Evolutionary conservation across 1,140 invertebrate species (phyloP).

Genomic region (Diuraphis noxia): DNA sequence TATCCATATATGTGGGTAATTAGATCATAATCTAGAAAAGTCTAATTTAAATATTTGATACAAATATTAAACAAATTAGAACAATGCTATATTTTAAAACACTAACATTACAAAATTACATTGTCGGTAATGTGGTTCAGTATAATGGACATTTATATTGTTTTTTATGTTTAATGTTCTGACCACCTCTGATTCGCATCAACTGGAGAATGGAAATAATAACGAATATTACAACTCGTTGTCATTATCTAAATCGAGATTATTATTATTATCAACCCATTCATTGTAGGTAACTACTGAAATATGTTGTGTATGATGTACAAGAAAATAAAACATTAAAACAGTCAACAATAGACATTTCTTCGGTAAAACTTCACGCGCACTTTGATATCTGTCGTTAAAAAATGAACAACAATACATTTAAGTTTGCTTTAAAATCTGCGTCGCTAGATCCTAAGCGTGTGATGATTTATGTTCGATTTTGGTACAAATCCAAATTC

Average conservation of each 20-base stretch:
- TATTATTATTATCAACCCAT: background rate
- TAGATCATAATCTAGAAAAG: background rate
- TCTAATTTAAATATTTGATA: background rate
- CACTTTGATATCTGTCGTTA: background rate
- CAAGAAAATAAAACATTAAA: background rate
- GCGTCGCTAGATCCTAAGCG: too few species aligned
- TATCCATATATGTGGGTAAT: background rate
- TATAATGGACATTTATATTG: background rate
- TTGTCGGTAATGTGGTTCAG: background rate
- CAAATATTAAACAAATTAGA: background rate
- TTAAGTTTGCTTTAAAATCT: background rate
- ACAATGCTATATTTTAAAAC: background rate
- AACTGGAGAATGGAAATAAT: background rate
- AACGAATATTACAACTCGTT: background rate
- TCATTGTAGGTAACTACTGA: background rate
- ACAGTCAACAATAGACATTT: background rate
- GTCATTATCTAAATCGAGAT: background rate
- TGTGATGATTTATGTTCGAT: constrained; percentile 4
- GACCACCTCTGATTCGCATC: background rate
- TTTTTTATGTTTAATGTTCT: background rate
- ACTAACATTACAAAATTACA: background rate
- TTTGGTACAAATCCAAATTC: background rate
- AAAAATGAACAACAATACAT: background rate
- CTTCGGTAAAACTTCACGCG: background rate
- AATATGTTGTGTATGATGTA: background rate